phyloP scores from a whole-genome alignment of 2,113 vertebrate genomes.

The Thinocorus orbignyianus region DNA sequence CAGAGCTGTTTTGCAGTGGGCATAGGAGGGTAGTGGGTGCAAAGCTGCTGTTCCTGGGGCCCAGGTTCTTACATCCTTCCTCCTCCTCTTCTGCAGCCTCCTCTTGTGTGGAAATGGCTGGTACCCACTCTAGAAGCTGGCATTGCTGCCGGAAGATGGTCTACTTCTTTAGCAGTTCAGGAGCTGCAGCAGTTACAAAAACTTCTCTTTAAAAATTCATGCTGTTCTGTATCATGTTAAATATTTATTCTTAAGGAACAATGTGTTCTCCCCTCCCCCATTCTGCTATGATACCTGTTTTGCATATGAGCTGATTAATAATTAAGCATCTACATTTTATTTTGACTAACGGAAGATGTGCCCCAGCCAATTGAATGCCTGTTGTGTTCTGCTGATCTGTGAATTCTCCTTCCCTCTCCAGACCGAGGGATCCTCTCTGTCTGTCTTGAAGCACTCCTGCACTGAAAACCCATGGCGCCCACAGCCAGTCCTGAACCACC shows the following conservation, averaged over 20 bases:
- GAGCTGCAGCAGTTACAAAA: constrained; percentile 53
- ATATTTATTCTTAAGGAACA: constrained; percentile 69
- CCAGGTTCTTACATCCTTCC: background rate
- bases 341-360: constrained; percentile 38
- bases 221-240: constrained; percentile 63
- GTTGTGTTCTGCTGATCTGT: constrained; percentile 35
- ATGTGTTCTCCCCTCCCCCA: background rate
- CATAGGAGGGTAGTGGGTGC: background rate
- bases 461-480: background rate
- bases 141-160: background rate
- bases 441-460: background rate
- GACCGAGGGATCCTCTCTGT: background rate
- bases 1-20: background rate
- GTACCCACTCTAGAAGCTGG: background rate
- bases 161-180: constrained; percentile 8
- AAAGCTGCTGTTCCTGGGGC: background rate
- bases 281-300: constrained; percentile 56
- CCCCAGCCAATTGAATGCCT: background rate
- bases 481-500: background rate
- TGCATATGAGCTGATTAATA: constrained; percentile 69
- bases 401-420: constrained; percentile 8
- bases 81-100: background rate
- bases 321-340: constrained; percentile 59
- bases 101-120: background rate
- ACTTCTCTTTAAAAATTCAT: constrained; percentile 61